Evolutionary conservation across 2,888 invertebrate genomes (phyloP).

Genomic region (Shargacucullia verbasci): DNA sequence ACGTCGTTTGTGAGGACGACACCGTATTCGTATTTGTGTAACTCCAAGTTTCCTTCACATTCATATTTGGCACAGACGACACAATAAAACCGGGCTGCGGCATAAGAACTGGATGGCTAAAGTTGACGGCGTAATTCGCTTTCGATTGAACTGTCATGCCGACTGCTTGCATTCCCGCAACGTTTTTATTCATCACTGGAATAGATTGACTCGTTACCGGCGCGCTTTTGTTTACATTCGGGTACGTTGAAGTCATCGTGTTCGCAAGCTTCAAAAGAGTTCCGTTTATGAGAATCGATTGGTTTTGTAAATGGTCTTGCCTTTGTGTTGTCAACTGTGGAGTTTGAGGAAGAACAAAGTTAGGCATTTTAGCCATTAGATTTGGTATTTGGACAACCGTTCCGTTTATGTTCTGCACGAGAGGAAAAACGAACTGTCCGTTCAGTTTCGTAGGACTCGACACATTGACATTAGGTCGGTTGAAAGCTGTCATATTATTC

Average conservation of each 20-base stretch:
- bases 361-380: constrained; percentile 89
- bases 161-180: constrained; percentile 81
- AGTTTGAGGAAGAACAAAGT: constrained; percentile 84
- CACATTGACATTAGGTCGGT: constrained; percentile 80
- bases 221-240: constrained; percentile 76
- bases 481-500: constrained; percentile 78
- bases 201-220: constrained; percentile 79
- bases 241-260: constrained; percentile 75
- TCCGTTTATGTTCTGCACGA: constrained; percentile 89
- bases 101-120: constrained; percentile 84
- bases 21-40: constrained; percentile 73
- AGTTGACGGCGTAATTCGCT: constrained; percentile 86
- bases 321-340: constrained; percentile 75
- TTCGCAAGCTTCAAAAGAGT: constrained; percentile 85
- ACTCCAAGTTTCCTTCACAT: constrained; percentile 86
- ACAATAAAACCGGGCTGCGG: constrained; percentile 86
- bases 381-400: constrained; percentile 90
- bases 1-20: constrained; percentile 73
- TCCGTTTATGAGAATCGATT: constrained; percentile 86
- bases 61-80: constrained; percentile 88
- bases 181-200: constrained; percentile 82
- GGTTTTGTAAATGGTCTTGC: constrained; percentile 82
- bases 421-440: constrained; percentile 89
- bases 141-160: constrained; percentile 87
- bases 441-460: constrained; percentile 85